Evolutionary conservation across 1,140 invertebrate genomes (phyloP), one percentile per base, ranked within the genome.

Genomic region (Drepana arcuata): DNA sequence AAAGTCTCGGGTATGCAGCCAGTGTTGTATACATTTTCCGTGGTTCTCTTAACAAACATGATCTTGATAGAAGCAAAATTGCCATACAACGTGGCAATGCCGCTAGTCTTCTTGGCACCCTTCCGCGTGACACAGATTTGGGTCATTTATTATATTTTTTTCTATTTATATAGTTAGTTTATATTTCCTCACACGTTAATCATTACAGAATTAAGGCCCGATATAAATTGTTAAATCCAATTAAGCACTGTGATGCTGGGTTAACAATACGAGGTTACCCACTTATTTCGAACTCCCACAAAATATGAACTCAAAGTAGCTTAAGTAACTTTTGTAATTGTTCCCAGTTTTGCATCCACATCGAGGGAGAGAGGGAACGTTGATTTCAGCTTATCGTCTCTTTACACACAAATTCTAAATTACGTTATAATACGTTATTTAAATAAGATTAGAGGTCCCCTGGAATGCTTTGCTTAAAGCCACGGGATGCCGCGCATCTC

Each of bases 391-490:
- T 54, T 54, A 54, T 54, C 50, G 14, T 34, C 25, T 28, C 34
- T 29, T 48, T 41, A 48, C 50, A 54, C 50, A 31, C 50, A 41
- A 48, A 41, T 48, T 21, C 41, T 32, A 38, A 48, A 54, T 54
- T 44, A 54, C 29, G 35, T 48, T 38, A 52, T 52, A 54, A 54
- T 44, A 54, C 45, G 39, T 54, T 48, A 46, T 45, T 45, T 39
- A 44, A 48, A 54, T 48, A 40, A 54, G 50, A 54, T 52, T 52
- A 52, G 31, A 29, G 28, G 30, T 25, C 28, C 26, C 25, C 25
- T 31, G 21, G 33, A 16, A 18, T n/a, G 30, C 14, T 2, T 34
- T 21, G 11, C 32, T 34, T 34, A 6, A 12, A 15, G 12, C n/a
- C n/a, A n/a, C n/a, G n/a, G n/a, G n/a, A n/a, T n/a, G n/a, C n/a